Evolutionary conservation across 2,888 invertebrate species (phyloP).

Genomic region (Leptinotarsa haldemani): DNA sequence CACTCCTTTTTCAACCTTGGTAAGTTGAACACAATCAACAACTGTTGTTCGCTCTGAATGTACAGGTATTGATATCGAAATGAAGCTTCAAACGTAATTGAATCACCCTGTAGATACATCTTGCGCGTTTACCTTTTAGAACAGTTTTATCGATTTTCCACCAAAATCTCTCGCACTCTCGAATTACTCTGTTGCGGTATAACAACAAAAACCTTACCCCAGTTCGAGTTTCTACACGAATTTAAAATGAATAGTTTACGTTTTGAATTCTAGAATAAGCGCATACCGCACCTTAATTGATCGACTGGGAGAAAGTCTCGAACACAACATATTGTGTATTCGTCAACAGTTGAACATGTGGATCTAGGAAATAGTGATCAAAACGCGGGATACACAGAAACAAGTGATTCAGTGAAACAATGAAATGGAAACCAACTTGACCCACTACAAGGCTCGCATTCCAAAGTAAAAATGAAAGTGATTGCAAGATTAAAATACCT

Average conservation of each 20-base stretch:
- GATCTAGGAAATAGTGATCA: neutral
- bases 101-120: neutral
- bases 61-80: neutral
- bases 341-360: neutral
- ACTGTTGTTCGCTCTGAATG: too few species aligned
- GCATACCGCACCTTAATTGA: constrained; percentile 10
- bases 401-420: neutral
- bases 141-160: neutral
- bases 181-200: neutral
- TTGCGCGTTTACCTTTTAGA: neutral
- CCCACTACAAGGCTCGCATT: neutral
- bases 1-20: too few species aligned
- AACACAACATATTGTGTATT: neutral
- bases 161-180: neutral
- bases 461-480: constrained; percentile 32
- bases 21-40: too few species aligned
- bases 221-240: too few species aligned
- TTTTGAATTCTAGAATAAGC: neutral
- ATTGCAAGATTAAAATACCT: constrained; percentile 27
- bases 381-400: neutral
- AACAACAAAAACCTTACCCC: neutral
- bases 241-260: neutral
- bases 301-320: neutral
- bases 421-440: constrained; percentile 7
- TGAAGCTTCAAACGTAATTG: neutral